Conservation (phyloP, 2,113 vertebrate species). For the Stegastes partitus region DNA sequence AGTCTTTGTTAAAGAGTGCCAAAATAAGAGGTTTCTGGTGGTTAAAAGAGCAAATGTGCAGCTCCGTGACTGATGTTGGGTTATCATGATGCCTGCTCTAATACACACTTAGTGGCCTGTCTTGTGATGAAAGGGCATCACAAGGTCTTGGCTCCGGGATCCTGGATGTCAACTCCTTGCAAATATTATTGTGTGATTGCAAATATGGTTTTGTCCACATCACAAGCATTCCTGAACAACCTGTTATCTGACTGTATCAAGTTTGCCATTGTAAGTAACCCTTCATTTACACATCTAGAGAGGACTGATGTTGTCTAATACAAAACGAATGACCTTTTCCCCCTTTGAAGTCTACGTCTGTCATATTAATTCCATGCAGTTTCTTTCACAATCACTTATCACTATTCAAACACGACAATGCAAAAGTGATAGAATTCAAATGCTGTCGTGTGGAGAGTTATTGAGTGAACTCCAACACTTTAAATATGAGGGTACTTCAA, state of each 20-base stretch:
- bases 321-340: conserved; percentile 10
- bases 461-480: background rate
- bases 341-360: conserved; percentile 18
- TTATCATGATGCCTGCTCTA: background rate
- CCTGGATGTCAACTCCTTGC: conserved; percentile 4
- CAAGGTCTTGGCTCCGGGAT: background rate
- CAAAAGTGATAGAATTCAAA: background rate
- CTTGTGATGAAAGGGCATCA: background rate
- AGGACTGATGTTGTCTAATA: background rate
- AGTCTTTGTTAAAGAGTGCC: no score
- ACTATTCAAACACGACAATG: conserved; percentile 7
- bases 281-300: background rate
- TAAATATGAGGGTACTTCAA: background rate
- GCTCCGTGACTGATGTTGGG: background rate
- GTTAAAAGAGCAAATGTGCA: background rate
- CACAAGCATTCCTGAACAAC: background rate
- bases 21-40: background rate
- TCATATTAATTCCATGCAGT: background rate
- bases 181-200: conserved; percentile 24
- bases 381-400: conserved; percentile 3
- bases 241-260: background rate
- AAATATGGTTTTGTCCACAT: background rate
- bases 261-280: background rate
- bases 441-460: conserved; percentile 1
- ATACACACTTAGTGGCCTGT: background rate